Evolutionary conservation across 2,797 vertebrate genomes (phyloP).

Genomic region (Scomberomorus guttatus): DNA sequence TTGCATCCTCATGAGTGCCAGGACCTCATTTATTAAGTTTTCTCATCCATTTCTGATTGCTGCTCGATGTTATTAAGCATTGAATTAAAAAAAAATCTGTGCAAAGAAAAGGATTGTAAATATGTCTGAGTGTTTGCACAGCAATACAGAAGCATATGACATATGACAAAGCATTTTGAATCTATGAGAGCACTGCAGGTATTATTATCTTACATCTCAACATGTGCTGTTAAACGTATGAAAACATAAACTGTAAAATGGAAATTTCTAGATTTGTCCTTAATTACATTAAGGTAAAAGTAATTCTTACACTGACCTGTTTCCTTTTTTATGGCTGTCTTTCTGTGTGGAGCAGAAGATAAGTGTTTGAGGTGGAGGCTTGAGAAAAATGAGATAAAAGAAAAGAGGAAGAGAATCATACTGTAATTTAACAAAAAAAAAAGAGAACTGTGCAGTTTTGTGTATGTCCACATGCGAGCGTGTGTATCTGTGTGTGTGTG

Average conservation of each 20-base stretch:
- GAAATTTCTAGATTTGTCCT: not conserved
- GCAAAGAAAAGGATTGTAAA: not conserved
- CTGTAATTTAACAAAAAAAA: constrained; percentile 46
- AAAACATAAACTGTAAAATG: constrained; percentile 2
- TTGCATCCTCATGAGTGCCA: constrained; percentile 6
- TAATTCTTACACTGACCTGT: not conserved
- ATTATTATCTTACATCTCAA: constrained; percentile 37
- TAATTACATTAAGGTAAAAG: constrained; percentile 3
- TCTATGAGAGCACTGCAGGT: not conserved
- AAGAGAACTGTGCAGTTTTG: constrained; percentile 47
- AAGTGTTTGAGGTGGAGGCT: constrained; percentile 1
- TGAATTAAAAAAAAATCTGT: not conserved
- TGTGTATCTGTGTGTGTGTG: constrained; percentile 27
- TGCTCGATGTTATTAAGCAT: not conserved
- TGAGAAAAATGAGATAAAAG: constrained; percentile 46
- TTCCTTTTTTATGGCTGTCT: not conserved
- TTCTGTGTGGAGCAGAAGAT: not conserved
- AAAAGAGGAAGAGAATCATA: constrained; percentile 68
- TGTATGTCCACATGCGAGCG: not conserved
- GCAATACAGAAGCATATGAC: not conserved
- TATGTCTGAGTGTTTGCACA: not conserved
- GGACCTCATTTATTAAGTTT: constrained; percentile 1
- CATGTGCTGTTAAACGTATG: not conserved
- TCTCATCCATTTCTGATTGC: not conserved
- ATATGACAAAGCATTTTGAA: not conserved